Evolutionary conservation across 2,888 invertebrate species (phyloP), one percentile per base, ranked within the genome.

Genomic region (Parelbella ahira): DNA sequence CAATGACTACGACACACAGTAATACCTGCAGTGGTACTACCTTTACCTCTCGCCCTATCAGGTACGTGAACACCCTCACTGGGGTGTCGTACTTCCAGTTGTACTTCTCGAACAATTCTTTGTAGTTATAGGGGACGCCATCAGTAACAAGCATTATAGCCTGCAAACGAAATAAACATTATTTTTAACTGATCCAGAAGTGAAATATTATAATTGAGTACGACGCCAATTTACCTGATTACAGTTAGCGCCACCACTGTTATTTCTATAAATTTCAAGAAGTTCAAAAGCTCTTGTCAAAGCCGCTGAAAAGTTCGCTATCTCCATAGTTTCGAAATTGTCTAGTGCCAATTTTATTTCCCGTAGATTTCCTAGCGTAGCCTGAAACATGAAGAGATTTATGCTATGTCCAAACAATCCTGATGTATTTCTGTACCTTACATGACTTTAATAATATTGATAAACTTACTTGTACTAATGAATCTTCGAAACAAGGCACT

Each of bases 141-240:
- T 99, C 99, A n/a, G 99, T 98, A 56, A 99, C 93, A 56, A 99
- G 86, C 98, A 99, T 98, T 63, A 99, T 98, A 15, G 98, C 98
- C 88, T 98, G 94, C 2, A 66, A 63, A 11, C 8, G n/a, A 8
- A 9, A 2, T 4, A 8, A 33, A 32, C 11, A 20, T 20, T 2
- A 8, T 1, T 7, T 13, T 12, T 5, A 19, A 5, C 1, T 8
- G 4, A n/a, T 2, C 1, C 1, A 10, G 4, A 11, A 10, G 7
- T n/a, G n/a, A n/a, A n/a, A n/a, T n/a, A n/a, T n/a, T n/a, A n/a
- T n/a, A n/a, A n/a, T n/a, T n/a, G n/a, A n/a, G n/a, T n/a, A n/a
- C n/a, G n/a, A n/a, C n/a, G n/a, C n/a, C n/a, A n/a, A 28, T 20
- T 41, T 63, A 87, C 87, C 76, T 87, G 87, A 52, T 88, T 88